A percentile compares a stretch with the other conserved stretches of the same genome.
Conservation (phyloP, 2,113 vertebrate species). For the Sinocyclocheilus grahami region DNA sequence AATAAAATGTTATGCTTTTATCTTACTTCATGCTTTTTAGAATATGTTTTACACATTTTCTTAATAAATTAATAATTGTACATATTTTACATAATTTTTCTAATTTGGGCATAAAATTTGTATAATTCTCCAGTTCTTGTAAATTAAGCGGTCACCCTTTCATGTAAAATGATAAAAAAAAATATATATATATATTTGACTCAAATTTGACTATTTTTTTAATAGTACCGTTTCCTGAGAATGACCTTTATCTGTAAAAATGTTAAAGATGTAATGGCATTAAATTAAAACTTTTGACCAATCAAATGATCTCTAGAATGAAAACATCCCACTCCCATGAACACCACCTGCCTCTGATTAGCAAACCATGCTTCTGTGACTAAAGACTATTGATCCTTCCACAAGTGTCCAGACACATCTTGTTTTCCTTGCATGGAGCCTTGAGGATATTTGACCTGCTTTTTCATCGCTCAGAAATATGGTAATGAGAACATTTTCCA, state of each 20-base stretch:
- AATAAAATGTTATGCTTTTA: too few species aligned
- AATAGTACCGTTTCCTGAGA: not conserved
- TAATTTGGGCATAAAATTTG: too few species aligned
- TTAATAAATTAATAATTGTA: too few species aligned
- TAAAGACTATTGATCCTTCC: not conserved
- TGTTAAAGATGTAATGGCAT: not conserved
- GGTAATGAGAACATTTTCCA: slow-evolving; percentile 20
- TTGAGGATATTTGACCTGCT: not conserved
- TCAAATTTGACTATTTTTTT: too few species aligned
- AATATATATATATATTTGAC: too few species aligned
- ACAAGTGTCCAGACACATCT: not conserved
- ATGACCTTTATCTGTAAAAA: not conserved
- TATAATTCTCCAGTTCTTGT: too few species aligned
- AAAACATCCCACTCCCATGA: not conserved
- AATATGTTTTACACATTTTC: too few species aligned
- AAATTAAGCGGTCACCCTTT: not conserved
- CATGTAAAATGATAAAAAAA: not conserved
- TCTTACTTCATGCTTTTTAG: too few species aligned
- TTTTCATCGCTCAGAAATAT: not conserved
- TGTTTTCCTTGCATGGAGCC: not conserved
- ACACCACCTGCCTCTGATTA: not conserved
- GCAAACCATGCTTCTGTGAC: not conserved
- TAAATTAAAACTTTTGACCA: not conserved
- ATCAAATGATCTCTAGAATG: not conserved
- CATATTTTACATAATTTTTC: too few species aligned